These are phyloP conservation scores for Xestoiulus laeticollis DNA, from an alignment of 2,888 invertebrate genomes.

Conservation along the genomic window DNA sequence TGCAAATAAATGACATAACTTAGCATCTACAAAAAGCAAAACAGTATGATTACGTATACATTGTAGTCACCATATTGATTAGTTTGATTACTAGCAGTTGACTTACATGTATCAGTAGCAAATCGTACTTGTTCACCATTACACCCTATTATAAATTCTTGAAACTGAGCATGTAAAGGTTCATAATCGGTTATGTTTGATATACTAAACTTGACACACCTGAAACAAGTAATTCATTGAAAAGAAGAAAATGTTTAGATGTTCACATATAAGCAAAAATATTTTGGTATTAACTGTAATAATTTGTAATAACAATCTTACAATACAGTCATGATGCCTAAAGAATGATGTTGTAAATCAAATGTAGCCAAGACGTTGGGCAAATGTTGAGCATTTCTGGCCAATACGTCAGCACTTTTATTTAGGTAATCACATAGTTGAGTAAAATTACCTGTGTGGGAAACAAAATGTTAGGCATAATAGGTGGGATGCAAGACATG, in stretches of 20 bases:
- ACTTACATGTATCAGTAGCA: constrained; percentile 84
- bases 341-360: constrained; percentile 88
- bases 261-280: not conserved
- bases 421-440: constrained; percentile 64
- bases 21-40: constrained; percentile 76
- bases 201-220: constrained; percentile 63
- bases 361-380: constrained; percentile 91
- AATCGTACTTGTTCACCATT: constrained; percentile 90
- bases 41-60: constrained; percentile 50
- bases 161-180: constrained; percentile 78
- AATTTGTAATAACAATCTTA: constrained; percentile 68
- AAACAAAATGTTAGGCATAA: not conserved
- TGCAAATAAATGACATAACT: constrained; percentile 85
- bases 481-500: not conserved
- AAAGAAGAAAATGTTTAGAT: not conserved
- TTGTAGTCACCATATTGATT: not conserved
- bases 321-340: constrained; percentile 87
- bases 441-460: constrained; percentile 63
- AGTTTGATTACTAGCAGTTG: not conserved
- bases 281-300: not conserved
- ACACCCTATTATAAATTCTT: constrained; percentile 86
- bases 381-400: constrained; percentile 83
- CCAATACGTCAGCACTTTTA: constrained; percentile 78
- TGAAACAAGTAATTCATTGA: constrained; percentile 48
- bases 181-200: constrained; percentile 65